Evolutionary conservation across 1,140 invertebrate genomes (phyloP), one percentile per base, ranked within the genome.

Genomic region (Armadillidium nasatum): DNA sequence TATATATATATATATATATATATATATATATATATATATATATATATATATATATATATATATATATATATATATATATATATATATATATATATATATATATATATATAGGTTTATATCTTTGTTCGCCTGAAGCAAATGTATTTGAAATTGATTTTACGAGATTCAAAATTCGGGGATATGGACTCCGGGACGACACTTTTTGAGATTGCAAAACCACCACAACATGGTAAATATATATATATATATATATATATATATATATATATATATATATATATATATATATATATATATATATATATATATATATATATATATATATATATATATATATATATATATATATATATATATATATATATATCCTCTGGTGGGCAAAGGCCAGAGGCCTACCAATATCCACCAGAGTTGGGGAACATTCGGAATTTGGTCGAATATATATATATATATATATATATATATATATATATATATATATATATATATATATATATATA

Each of bases 81-180:
- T 33, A 33, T 33, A 33, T 33, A 33, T 33, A 33, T 33, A 33
- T 33, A 33, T 33, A 33, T 33, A 33, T 33, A 33, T 33, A 33
- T 33, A 33, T 33, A 33, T 33, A 33, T 33, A 33, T 33, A 33
- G 1, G 6, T 33, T 3, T 33, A 33, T 33, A 69, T 73, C 69
- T 76, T 44, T 60, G 74, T 50, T 60, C 74, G 7, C 44, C 44
- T 73, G 54, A 71, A 21, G 71, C 94, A 23, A 99, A 99, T 86
- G 88, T 97, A 73, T 99, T 95, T 86, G 94, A 97, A 82, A 99
- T 99, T 83, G 96, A 99, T 85, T 99, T 99, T 86, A 97, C 95
- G 44, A 88, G 94, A 80, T 99, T 99, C 85, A 97, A 97, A 88
- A 95, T 99, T 78, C 87, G 97, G 75, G 75, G 96, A 99, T 85